Base-by-base conservation (phyloP, 2,888 invertebrate genomes). In the Tetramorium bicarinatum region DNA sequence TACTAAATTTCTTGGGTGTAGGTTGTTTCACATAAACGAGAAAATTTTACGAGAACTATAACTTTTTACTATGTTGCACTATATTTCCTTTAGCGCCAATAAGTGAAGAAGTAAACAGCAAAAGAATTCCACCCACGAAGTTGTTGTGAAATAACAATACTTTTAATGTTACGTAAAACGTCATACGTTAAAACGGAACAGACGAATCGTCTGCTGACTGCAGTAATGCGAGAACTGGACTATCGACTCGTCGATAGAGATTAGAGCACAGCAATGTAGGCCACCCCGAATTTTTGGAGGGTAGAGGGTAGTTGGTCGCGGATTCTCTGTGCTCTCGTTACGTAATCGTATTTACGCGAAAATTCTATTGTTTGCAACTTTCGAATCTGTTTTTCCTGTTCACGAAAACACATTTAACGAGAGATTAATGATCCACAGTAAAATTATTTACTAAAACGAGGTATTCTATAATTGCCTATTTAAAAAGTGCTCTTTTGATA, bases 271-370 rank as follows among this genome's bases (percentile, higher is more conserved):
- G 47, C 59, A 56, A 90, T 85, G 74, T 86, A 83, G 88, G 88
- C 80, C 88, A 84, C 25, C 74, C 41, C 75, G 82, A 88, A 89
- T 86, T 89, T 88, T 88, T 87, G 66, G 61, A 72, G 59, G 69
- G 74, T 84, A 76, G 61, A 72, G 59, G 69, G 74, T 84, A 76
- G 67, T 85, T 77, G 82, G 64, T 84, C 85, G 13, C 54, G 38
- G 71, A 80, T 87, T 85, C 29, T 54, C 44, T 21, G 29, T 59
- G 71, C 79, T 52, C 18, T 41, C 6, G 71, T 86, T 86, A 89
- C 85, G 90, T 86, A 89, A 89, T 82, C 83, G 47, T 38, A 77
- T 81, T 59, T 76, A 79, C 85, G 76, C 15, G 61, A 47, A 87
- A 83, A 85, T 87, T 75, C 87, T 77, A 85, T 85, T 77, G 80